Base-by-base conservation (phyloP, 2,113 vertebrate genomes). In the Silurus asotus region DNA sequence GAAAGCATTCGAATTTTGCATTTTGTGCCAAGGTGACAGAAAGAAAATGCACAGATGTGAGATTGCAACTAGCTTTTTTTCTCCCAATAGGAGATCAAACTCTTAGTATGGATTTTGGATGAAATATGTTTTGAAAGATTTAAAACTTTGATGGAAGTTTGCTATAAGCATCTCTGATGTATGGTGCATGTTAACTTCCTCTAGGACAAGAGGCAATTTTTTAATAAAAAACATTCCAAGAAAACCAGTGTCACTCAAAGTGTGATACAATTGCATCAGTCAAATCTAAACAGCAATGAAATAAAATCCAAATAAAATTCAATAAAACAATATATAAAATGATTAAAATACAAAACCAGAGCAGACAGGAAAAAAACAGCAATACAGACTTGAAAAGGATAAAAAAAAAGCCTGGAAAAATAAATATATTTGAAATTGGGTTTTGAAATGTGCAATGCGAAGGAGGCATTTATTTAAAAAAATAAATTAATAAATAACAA, bases 301-400 rank as follows among this genome's bases (percentile, higher is more conserved):
- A 49, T 11, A 51, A 45, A 70, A 45, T 37, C 1, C 2, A 70
- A 37, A 45, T 45, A 45, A 49, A 49, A 23, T 48, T 14, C 14
- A 72, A 74, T 48, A 20, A 49, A 75, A 75, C 69, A 53, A 53
- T 75, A 53, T 75, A 75, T 75, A 55, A 74, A 74, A 51, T 23
- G 70, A 23, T 20, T 74, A 49, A 20, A 45, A 7, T 49, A 5
- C 10, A 53, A n/a, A 53, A 75, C 48, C 48, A 75, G 20, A 75
- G 10, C 51, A 51, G 19, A n/a, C 3, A 23, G 5, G 70, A 49
- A 5, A 9, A 37, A 72, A 48, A 48, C 15, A 48, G 17, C 11
- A 5, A 45, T 49, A 11, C 10, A 75, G 20, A n/a, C 20, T 51
- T 48, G 3, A n/a, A n/a, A 74, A 74, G 51, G 9, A 74, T 8